Conservation (phyloP, 2,113 vertebrate genomes). For the Tychaedon coryphoeus region DNA sequence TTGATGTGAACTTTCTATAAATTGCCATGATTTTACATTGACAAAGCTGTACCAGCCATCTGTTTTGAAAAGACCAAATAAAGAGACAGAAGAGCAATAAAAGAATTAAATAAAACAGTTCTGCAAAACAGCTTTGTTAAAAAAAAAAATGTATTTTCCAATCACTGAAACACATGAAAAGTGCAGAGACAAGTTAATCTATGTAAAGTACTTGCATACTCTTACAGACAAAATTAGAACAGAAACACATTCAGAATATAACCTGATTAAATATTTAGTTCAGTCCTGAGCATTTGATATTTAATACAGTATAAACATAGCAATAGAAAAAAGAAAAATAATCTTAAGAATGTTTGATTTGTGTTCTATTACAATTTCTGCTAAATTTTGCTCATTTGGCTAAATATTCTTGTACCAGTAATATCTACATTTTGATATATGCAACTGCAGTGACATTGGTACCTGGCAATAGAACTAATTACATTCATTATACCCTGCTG, state of each 20-base stretch:
- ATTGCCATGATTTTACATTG: background rate
- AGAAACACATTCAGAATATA: slow-evolving; percentile 78
- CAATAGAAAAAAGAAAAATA: slow-evolving; percentile 55
- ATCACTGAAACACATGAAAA: slow-evolving; percentile 76
- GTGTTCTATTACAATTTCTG: slow-evolving; percentile 54
- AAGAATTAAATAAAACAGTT: slow-evolving; percentile 35
- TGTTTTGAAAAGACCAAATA: background rate
- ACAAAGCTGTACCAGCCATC: background rate
- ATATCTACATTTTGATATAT: slow-evolving; percentile 65
- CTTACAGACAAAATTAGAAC: slow-evolving; percentile 74
- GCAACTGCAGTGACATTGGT: slow-evolving; percentile 65
- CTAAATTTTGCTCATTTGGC: slow-evolving; percentile 73
- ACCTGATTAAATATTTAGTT: slow-evolving; percentile 82
- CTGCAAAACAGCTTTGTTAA: slow-evolving; percentile 68
- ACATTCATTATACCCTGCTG: slow-evolving; percentile 57
- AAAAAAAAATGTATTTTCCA: slow-evolving; percentile 70
- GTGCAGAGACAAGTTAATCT: slow-evolving; percentile 77
- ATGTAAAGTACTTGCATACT: slow-evolving; percentile 72
- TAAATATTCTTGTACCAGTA: slow-evolving; percentile 68
- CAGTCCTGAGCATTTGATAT: slow-evolving; percentile 82
- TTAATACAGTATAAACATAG: slow-evolving; percentile 74
- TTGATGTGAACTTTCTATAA: background rate
- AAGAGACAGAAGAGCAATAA: background rate
- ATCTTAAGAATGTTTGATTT: slow-evolving; percentile 69
- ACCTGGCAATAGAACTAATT: slow-evolving; percentile 63